These are phyloP conservation scores for Poecilia velifera DNA, from an alignment of 2,797 vertebrate species.

Conservation along the genomic window DNA sequence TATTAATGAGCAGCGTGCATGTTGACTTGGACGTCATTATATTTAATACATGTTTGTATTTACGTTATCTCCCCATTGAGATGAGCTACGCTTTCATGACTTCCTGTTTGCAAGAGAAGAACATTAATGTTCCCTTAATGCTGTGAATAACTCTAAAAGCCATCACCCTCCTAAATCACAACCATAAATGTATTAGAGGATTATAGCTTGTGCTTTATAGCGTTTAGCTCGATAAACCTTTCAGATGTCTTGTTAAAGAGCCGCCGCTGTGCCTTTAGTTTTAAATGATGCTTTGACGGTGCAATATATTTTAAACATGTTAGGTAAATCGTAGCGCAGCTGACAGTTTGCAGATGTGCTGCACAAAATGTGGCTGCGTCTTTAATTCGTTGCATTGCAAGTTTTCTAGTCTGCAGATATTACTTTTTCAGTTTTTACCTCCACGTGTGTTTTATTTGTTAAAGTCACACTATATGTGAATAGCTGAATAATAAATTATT, in stretches of 20 bases:
- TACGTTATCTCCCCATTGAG: background rate
- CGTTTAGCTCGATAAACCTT: background rate
- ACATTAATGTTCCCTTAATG: background rate
- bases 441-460: background rate
- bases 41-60: background rate
- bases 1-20: constrained; percentile 17
- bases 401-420: background rate
- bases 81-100: background rate
- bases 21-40: constrained; percentile 17
- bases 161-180: background rate
- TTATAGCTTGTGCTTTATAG: background rate
- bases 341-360: background rate
- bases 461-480: background rate
- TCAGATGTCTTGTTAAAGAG: background rate
- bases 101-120: background rate
- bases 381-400: background rate
- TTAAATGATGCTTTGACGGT: background rate
- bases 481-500: background rate
- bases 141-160: background rate
- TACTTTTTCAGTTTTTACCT: background rate
- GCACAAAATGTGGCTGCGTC: background rate
- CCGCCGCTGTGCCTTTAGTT: background rate
- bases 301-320: background rate
- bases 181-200: background rate
- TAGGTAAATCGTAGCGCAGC: background rate